Base-by-base conservation (phyloP, 2,888 invertebrate species). In the Xanthorhoe designata region DNA sequence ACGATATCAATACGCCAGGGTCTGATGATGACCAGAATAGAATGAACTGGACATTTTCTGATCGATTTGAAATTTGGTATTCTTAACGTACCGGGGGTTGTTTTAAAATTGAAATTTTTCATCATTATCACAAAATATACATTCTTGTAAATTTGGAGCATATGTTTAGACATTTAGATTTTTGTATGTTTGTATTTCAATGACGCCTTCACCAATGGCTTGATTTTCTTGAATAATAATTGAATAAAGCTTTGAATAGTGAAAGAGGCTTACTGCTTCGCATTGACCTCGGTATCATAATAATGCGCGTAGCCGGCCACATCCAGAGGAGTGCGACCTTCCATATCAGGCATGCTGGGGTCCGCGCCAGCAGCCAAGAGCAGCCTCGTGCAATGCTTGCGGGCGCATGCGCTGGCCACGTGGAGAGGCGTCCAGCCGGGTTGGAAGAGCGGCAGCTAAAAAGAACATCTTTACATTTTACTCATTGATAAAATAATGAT, bases 381-480 rank as follows among this genome's bases (percentile, higher is more conserved):
- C 0, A 92, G 80, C 0, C 91, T 77, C 0, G 94, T 92, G 78
- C 94, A 94, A 53, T 93, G 90, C 0, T 81, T 78, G 24, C 94
- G 86, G 0, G 93, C 92, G 65, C 94, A 91, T 1, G 94, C 89
- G 15, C 94, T 90, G 0, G 95, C 95, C 7, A 95, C 91, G 75
- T 95, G 95, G 0, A 95, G 90, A 0, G 96, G 94, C 0, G 95
- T 95, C 88, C 95, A 94, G 2, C 95, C 95, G 0, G 87, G 81
- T 80, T 92, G 88, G 60, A 94, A 81, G 0, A 88, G 73, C 0
- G 94, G 90, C 17, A 94, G 66, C 94, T 94, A 76, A 24, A 24
- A 56, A 64, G 47, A 17, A 17, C 6, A 47, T 0, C 4, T 42
- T n/a, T n/a, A n/a, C 10, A 13, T 42, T 13, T 13, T 13, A 10